Evolutionary conservation across 2,888 invertebrate species (phyloP).

Genomic region (Sphinx pinastri): DNA sequence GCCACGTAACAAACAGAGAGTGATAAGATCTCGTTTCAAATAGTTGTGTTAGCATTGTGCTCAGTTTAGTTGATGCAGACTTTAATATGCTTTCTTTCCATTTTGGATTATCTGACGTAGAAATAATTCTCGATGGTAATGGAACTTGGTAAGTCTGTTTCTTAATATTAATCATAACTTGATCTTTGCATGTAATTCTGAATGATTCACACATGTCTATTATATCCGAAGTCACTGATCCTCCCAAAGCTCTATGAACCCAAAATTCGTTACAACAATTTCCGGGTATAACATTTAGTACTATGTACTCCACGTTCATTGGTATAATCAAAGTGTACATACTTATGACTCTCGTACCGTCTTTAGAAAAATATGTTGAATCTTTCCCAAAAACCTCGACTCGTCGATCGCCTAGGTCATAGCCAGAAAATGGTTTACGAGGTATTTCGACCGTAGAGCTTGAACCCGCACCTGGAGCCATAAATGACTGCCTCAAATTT

Average conservation of each 20-base stretch:
- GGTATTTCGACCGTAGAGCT: slow-evolving; percentile 38
- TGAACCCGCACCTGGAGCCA: slow-evolving; percentile 33
- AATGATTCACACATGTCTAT: slow-evolving; percentile 65
- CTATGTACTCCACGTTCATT: slow-evolving; percentile 65
- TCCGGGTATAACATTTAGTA: slow-evolving; percentile 63
- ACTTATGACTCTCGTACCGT: slow-evolving; percentile 64
- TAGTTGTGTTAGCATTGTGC: slow-evolving; percentile 35
- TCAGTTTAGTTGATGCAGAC: slow-evolving; percentile 36
- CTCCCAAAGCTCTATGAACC: slow-evolving; percentile 67
- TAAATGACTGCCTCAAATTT: slow-evolving; percentile 41
- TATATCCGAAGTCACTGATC: slow-evolving; percentile 46
- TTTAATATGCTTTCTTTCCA: slow-evolving; percentile 43
- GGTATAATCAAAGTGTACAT: slow-evolving; percentile 69
- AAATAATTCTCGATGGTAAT: slow-evolving; percentile 34
- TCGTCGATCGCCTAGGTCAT: slow-evolving; percentile 71
- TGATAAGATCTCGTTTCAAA: slow-evolving; percentile 56
- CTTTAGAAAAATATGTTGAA: slow-evolving; percentile 67
- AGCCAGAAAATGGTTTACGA: slow-evolving; percentile 66
- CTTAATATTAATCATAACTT: slow-evolving; percentile 65
- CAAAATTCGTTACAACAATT: slow-evolving; percentile 67
- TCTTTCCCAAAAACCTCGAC: slow-evolving; percentile 76
- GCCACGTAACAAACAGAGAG: slow-evolving; percentile 70
- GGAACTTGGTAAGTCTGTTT: slow-evolving; percentile 56
- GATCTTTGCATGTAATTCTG: slow-evolving; percentile 65
- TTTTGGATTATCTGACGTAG: slow-evolving; percentile 40